Conservation (phyloP, 2,888 invertebrate species). For the Prenolepis imparis region DNA sequence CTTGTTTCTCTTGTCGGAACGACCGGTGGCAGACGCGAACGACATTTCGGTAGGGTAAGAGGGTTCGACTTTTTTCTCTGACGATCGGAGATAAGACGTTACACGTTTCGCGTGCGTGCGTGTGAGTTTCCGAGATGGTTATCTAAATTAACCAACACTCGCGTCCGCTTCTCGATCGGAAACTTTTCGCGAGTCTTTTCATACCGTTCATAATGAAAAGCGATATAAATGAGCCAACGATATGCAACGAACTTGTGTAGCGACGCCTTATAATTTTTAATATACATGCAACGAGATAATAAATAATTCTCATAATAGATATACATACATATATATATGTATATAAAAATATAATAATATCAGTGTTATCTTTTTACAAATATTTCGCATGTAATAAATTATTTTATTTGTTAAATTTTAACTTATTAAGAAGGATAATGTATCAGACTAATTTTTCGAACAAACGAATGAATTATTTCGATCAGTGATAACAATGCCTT, state of each 20-base stretch:
- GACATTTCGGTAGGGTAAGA: neutral
- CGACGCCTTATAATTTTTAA: neutral
- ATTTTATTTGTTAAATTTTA: neutral
- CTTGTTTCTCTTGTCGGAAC: constrained; percentile 30
- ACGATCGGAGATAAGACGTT: constrained; percentile 15
- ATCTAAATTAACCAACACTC: constrained; percentile 57
- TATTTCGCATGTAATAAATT: neutral
- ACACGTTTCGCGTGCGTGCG: neutral
- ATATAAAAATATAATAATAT: neutral
- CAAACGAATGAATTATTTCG: constrained; percentile 26
- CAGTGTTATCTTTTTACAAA: neutral
- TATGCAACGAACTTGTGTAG: neutral
- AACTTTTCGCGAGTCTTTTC: neutral
- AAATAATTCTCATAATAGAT: neutral
- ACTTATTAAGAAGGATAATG: neutral
- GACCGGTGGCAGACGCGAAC: constrained; percentile 6
- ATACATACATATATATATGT: neutral
- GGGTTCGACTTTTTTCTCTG: neutral
- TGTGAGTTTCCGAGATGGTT: constrained; percentile 43
- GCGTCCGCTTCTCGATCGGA: neutral
- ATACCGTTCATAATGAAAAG: constrained; percentile 16
- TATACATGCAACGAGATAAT: neutral
- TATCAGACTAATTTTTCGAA: constrained; percentile 5
- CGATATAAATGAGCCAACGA: neutral
- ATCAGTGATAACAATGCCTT: constrained; percentile 22